Evolutionary conservation across 2,888 invertebrate genomes (phyloP), one percentile per base, ranked within the genome.

Genomic region (Stenolophus ochropezus): DNA sequence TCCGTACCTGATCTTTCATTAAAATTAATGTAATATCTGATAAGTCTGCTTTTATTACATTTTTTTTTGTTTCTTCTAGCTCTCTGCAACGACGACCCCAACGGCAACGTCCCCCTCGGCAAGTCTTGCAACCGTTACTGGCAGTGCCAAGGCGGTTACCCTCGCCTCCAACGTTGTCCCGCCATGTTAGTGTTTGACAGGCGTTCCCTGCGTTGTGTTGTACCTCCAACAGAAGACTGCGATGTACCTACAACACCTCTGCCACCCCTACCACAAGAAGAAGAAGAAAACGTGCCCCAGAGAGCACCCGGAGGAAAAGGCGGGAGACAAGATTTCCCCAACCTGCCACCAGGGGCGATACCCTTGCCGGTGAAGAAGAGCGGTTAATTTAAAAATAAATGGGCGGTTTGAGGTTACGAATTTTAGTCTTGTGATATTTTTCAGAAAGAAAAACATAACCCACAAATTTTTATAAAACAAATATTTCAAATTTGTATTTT

Each of bases 131-230:
- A 97, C 91, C 92, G 97, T 11, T 97, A 97, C 90, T 97, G 97
- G 97, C 96, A 96, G 87, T 97, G 97, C 88, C 96, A 97, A 88
- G 97, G 97, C 3, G 97, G 97, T 0, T 97, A 97, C 89, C 97
- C 97, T 4, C 94, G 97, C 81, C 93, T 97, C 4, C 97, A 97
- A 88, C 91, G 97, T 73, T 97, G 97, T 88, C 96, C 96, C 0
- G 96, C 97, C 47, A 96, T 96, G 95, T 89, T 97, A 87, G 97
- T 97, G 6, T 97, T 96, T 90, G 96, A 97, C 90, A 87, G 91
- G 73, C 92, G 95, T 84, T 95, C 96, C 0, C 89, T 96, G 85
- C 91, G 96, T 84, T 97, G 97, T 88, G 96, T 96, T 27, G 96
- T 96, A 4, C 96, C 96, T 0, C 97, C 97, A 4, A 97, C 96